Evolutionary conservation across 2,888 invertebrate genomes (phyloP).

Genomic region (Ophraella communa): DNA sequence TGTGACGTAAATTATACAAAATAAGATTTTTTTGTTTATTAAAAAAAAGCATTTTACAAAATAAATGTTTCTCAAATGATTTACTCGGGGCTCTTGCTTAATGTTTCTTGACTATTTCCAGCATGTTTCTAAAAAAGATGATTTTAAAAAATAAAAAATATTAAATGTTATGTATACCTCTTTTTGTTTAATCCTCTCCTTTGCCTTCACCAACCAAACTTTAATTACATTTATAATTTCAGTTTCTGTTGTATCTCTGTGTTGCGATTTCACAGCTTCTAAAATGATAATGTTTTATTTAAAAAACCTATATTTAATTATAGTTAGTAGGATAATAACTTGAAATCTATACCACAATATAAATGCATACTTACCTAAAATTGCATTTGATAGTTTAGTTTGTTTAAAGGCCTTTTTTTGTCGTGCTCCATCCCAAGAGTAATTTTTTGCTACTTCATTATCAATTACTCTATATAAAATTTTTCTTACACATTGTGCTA

Average conservation of each 20-base stretch:
- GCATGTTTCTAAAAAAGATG: no score
- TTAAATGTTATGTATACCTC: no score
- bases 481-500: neutral
- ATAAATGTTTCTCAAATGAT: no score
- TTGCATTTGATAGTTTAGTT: neutral
- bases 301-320: no score
- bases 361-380: neutral
- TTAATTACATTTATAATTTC: neutral
- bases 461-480: neutral
- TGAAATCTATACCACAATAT: neutral
- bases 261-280: neutral
- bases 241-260: neutral
- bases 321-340: no score
- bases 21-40: no score
- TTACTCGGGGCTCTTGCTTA: no score
- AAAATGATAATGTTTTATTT: neutral
- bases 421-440: neutral
- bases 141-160: no score
- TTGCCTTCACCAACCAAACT: neutral
- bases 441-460: neutral
- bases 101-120: no score
- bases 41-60: no score
- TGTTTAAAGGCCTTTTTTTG: neutral
- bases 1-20: no score
- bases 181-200: no score